These are phyloP conservation scores for Heteromurus nitidus DNA, from an alignment of 2,888 invertebrate genomes.

Conservation along the genomic window DNA sequence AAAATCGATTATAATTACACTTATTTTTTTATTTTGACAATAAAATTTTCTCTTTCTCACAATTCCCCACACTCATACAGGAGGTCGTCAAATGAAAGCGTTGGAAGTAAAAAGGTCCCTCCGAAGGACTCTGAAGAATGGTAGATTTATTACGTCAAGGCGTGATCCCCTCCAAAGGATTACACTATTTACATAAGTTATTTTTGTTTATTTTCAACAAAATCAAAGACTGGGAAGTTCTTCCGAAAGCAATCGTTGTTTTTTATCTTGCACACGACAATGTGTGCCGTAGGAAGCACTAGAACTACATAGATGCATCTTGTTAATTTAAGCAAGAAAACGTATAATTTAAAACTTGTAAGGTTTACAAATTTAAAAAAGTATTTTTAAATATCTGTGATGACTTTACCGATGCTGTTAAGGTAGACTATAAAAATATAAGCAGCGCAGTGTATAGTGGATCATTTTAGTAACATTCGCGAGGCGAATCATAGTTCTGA, in stretches of 20 bases:
- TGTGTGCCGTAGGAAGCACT: constrained; percentile 32
- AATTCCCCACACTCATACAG: no score
- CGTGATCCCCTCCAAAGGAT: not conserved
- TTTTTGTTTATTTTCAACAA: constrained; percentile 51
- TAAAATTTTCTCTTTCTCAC: no score
- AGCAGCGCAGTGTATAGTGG: no score
- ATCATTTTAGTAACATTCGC: no score
- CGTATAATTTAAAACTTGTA: constrained; percentile 3
- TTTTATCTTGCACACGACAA: constrained; percentile 23
- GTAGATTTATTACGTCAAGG: constrained; percentile 28
- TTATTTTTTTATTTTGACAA: not conserved
- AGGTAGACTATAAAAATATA: no score
- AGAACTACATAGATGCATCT: constrained; percentile 61
- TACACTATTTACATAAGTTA: constrained; percentile 52
- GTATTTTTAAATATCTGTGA: constrained; percentile 65
- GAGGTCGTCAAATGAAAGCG: constrained; percentile 66
- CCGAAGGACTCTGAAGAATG: constrained; percentile 58
- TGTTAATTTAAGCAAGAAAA: constrained; percentile 27
- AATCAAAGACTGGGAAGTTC: constrained; percentile 60
- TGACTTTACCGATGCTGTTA: constrained; percentile 55
- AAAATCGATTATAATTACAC: no score
- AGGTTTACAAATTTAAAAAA: constrained; percentile 39
- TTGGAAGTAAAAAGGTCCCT: constrained; percentile 45
- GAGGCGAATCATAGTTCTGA: no score
- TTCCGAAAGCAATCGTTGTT: constrained; percentile 43